phyloP scores from a whole-genome alignment of 2,888 invertebrate genomes.

The Lepetodrilus schrolli region DNA sequence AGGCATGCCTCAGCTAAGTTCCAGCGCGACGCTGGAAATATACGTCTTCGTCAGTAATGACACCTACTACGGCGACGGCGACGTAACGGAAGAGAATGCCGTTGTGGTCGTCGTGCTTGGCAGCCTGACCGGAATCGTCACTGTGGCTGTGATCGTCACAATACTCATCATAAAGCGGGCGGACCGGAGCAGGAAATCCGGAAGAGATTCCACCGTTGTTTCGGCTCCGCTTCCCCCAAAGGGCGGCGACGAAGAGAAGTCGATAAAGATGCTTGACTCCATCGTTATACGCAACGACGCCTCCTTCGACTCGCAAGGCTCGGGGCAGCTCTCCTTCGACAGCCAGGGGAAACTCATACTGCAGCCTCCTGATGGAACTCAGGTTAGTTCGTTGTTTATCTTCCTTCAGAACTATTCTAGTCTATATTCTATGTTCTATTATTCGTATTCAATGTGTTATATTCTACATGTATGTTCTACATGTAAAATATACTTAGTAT shows the following conservation, averaged over 20 bases:
- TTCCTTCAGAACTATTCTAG: neutral
- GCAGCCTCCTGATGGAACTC: neutral
- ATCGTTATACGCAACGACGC: conserved; percentile 42
- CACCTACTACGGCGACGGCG: conserved; percentile 18
- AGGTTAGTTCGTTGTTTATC: neutral
- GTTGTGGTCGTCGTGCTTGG: conserved; percentile 46
- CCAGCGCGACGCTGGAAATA: conserved; percentile 41
- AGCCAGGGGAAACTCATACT: conserved; percentile 25
- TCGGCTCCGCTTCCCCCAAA: neutral
- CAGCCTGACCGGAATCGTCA: conserved; percentile 44
- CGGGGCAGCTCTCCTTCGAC: conserved; percentile 26
- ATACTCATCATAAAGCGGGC: conserved; percentile 44
- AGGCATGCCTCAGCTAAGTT: conserved; percentile 33
- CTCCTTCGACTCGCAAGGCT: conserved; percentile 29
- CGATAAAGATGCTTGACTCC: conserved; percentile 36
- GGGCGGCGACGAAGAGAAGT: conserved; percentile 30
- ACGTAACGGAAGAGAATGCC: conserved; percentile 38
- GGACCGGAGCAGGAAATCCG: conserved; percentile 42
- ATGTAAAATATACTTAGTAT: no score
- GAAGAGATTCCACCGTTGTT: conserved; percentile 10
- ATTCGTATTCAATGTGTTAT: neutral
- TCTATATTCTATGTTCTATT: neutral
- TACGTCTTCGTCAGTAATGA: conserved; percentile 44
- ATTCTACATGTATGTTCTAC: neutral
- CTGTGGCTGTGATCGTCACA: conserved; percentile 48